Evolutionary conservation across 2,797 vertebrate species (phyloP).

Genomic region (Danio choprae): DNA sequence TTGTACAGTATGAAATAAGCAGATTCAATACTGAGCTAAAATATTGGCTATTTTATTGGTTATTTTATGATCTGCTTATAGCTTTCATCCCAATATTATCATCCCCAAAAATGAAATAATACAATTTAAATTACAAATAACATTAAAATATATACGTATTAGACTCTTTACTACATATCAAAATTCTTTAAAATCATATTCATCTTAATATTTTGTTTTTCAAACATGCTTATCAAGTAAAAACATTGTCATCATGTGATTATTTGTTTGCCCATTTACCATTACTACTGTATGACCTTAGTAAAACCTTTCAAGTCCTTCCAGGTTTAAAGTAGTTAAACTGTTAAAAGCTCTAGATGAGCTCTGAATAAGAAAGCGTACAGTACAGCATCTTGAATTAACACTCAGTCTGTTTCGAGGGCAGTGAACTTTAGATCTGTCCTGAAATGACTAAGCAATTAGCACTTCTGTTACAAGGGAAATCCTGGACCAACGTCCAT

Average conservation of each 20-base stretch:
- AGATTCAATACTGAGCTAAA: too few species aligned
- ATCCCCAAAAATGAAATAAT: too few species aligned
- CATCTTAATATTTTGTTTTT: not conserved
- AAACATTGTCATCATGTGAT: not conserved
- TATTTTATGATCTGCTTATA: too few species aligned
- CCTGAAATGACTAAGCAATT: not conserved
- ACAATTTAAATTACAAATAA: not conserved
- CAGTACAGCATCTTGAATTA: constrained; percentile 10
- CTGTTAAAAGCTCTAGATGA: not conserved
- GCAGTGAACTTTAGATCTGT: not conserved
- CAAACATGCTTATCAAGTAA: not conserved
- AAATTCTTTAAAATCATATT: too few species aligned
- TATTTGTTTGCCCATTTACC: not conserved
- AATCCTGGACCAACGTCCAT: not conserved
- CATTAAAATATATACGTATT: not conserved
- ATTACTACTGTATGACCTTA: not conserved
- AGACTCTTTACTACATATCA: too few species aligned
- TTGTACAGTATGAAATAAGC: too few species aligned
- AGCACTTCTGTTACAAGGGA: not conserved
- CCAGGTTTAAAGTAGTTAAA: not conserved
- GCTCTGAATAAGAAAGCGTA: not conserved
- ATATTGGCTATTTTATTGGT: too few species aligned
- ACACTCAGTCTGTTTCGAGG: not conserved
- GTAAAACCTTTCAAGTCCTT: not conserved
- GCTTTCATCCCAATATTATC: too few species aligned